Base-by-base conservation (phyloP, 2,797 vertebrate species). In the Sparus aurata region DNA sequence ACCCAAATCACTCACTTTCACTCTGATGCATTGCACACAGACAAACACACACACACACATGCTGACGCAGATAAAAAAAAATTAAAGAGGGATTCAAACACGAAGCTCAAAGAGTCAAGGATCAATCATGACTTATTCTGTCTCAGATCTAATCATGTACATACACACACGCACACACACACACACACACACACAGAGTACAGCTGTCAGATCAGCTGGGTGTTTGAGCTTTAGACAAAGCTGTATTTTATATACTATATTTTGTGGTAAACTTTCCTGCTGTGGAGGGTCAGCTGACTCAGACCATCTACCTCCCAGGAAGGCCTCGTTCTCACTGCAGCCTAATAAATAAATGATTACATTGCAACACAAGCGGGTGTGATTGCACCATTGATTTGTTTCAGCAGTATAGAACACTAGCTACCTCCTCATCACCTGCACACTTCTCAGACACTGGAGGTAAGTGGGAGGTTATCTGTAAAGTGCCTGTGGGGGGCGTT, bases 1-100 rank as follows among this genome's bases (percentile, higher is more conserved):
- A 80, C 75, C 76, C 75, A 83, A 82, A 85, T 84, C 82, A 80
- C 61, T 74, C 75, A 41, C 54, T 72, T 59, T 55, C 41, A n/a
- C 59, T 22, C 11, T 52, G 3, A 75, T 59, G 47, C 67, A 84
- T 52, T 66, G 64, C 45, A 63, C 63, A 68, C 53, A 67, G 62
- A 38, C 30, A 69, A 47, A 65, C 62, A 75, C 27, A 57, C 45
- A 50, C 22, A 52, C 30, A 58, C 65, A 22, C 45, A 49, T 22
- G 43, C 38, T 52, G 61, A 59, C 22, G 41, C 23, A 69, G 38
- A 80, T 17, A 38, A 27, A 50, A 59, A 18, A 52, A 43, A 67
- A 47, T 58, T 15, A 47, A 52, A 59, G 41, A 38, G 17, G n/a
- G 11, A 66, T 13, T 71, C 25, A 67, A 67, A 65, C 18, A 50